Evolutionary conservation across 1,140 invertebrate species (phyloP).

Genomic region (Scylla paramamosain): DNA sequence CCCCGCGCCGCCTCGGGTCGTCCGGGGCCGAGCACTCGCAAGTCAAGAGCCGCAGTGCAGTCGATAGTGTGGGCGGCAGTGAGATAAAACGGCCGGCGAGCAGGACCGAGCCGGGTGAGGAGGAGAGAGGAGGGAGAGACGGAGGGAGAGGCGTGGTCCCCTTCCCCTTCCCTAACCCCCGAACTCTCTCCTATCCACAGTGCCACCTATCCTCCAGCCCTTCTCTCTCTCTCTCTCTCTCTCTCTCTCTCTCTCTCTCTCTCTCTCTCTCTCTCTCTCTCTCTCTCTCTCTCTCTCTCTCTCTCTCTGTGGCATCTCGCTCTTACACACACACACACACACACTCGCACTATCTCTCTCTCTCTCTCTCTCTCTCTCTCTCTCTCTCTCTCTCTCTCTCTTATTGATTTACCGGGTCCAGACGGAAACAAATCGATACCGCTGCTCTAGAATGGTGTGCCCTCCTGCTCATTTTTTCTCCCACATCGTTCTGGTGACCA

Average conservation of each 20-base stretch:
- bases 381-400: conserved; percentile 54
- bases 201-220: too few species aligned
- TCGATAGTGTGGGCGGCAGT: conserved; percentile 38
- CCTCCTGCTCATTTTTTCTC: conserved; percentile 26
- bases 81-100: neutral
- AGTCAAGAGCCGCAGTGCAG: conserved; percentile 56
- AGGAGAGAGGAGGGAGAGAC: neutral
- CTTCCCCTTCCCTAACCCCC: neutral
- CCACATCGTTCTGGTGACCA: conserved; percentile 1
- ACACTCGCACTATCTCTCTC: neutral
- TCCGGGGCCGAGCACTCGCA: neutral
- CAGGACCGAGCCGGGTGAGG: neutral
- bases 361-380: conserved; percentile 42
- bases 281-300: too few species aligned
- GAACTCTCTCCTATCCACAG: too few species aligned
- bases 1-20: neutral
- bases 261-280: neutral
- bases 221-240: conserved; percentile 21
- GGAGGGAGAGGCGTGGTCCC: conserved; percentile 42
- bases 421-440: conserved; percentile 58
- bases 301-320: too few species aligned
- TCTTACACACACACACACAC: too few species aligned
- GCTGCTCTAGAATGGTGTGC: conserved; percentile 32
- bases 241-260: neutral
- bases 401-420: conserved; percentile 42